phyloP scores from a whole-genome alignment of 2,113 vertebrate species.

The Ovis aries region DNA sequence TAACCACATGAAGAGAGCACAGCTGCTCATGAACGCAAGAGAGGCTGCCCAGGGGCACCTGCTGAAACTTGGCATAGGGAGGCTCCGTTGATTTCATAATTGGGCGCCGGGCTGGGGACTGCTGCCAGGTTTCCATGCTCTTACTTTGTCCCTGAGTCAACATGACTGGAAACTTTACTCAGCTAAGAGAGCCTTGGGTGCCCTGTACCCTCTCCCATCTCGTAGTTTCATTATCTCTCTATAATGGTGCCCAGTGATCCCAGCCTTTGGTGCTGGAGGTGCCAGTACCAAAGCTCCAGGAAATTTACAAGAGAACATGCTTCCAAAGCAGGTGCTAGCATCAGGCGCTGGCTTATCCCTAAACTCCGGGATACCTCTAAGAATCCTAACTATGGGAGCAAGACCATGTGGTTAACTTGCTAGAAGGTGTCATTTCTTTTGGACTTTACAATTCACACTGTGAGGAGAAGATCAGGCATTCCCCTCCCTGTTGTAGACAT shows the following conservation, averaged over 20 bases:
- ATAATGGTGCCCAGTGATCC: too few relatives aligned
- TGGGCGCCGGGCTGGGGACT: background rate
- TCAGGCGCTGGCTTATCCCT: too few relatives aligned
- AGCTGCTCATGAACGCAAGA: too few relatives aligned
- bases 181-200: background rate
- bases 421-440: background rate
- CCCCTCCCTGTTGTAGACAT: background rate
- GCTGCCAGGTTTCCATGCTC: background rate
- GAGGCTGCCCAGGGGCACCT: background rate
- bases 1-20: background rate
- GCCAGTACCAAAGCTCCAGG: background rate
- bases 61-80: background rate
- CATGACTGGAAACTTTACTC: background rate
- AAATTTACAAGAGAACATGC: background rate
- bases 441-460: background rate
- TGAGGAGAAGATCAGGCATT: background rate
- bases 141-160: background rate
- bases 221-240: background rate
- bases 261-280: background rate
- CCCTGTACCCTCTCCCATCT: rapidly evolving
- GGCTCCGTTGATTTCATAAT: background rate
- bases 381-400: background rate
- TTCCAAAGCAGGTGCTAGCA: background rate
- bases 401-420: background rate
- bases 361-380: background rate